phyloP scores from a whole-genome alignment of 1,140 invertebrate species.

The Drosophila azteca region DNA sequence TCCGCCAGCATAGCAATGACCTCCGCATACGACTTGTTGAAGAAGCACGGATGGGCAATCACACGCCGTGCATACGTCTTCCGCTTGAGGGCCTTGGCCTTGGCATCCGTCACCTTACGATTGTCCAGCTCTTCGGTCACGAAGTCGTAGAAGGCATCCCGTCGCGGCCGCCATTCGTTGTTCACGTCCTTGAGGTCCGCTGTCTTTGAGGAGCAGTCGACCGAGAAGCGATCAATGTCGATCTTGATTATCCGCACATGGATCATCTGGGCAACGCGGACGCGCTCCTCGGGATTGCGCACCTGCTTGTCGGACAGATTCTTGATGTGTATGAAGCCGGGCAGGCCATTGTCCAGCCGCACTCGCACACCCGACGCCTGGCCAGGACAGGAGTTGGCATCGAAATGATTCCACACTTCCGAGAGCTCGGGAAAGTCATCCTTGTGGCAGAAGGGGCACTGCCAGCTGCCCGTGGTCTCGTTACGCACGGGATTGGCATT shows the following conservation, averaged over 20 bases:
- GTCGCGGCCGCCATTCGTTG: slow-evolving; percentile 94
- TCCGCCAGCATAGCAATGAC: slow-evolving; percentile 95
- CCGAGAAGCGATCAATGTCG: slow-evolving; percentile 96
- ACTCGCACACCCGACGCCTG: slow-evolving; percentile 96
- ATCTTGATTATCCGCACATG: slow-evolving; percentile 98
- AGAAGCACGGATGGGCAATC: slow-evolving; percentile 98
- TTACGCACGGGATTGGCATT: slow-evolving; percentile 97
- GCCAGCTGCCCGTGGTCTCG: slow-evolving; percentile 93
- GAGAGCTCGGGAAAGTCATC: slow-evolving; percentile 97
- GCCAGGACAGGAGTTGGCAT: slow-evolving; percentile 96
- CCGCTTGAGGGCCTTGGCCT: slow-evolving; percentile 90
- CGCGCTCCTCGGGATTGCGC: slow-evolving; percentile 95
- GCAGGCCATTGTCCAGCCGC: slow-evolving; percentile 96
- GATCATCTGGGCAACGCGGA: slow-evolving; percentile 93
- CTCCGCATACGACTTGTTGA: slow-evolving; percentile 97
- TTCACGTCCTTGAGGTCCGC: slow-evolving; percentile 97
- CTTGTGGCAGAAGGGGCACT: slow-evolving; percentile 98
- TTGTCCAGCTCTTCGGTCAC: slow-evolving; percentile 92
- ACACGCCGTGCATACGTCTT: slow-evolving; percentile 95
- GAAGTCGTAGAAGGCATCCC: slow-evolving; percentile 96
- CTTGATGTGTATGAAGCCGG: slow-evolving; percentile 97
- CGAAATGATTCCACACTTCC: slow-evolving; percentile 99
- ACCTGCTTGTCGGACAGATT: slow-evolving; percentile 98
- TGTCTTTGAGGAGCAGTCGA: slow-evolving; percentile 96
- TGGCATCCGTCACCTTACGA: slow-evolving; percentile 91